Base-by-base conservation (phyloP, 2,888 invertebrate genomes). In the Xestia ashworthii region DNA sequence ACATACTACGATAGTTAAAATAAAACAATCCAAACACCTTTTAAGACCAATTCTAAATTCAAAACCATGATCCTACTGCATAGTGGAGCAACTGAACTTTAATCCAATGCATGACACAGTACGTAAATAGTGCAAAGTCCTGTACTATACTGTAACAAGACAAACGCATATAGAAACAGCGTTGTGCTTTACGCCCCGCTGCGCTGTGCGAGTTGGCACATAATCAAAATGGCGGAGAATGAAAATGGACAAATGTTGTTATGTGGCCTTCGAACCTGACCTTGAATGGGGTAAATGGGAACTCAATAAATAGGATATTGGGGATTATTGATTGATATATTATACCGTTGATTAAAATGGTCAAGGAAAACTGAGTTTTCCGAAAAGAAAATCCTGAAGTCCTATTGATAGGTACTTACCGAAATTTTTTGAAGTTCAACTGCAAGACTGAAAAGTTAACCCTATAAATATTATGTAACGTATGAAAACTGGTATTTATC, bases 201-300 rank as follows among this genome's bases (percentile, higher is more conserved):
- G 91, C 75, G 91, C 71, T 74, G 72, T 60, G 71, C 65, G 80
- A 55, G 87, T 88, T 87, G 82, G 83, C 84, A 83, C 76, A 79
- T 87, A 81, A 87, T 72, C 81, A 82, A 77, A 71, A 81, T 82
- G 78, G 82, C 88, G 87, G 82, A 89, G 88, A 90, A 93, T 76
- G 92, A 85, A 90, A 94, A 95, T 93, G 93, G 88, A 91, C 90
- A 90, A 94, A 92, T 89, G 92, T 89, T 94, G 91, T 94, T 92
- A 90, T 79, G 78, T 83, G 87, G 81, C 80, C 87, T 87, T 90
- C 87, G 83, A 77, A 22, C 46, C 12, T 77, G 78, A 81, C 89
- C 88, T 88, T 88, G 84, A 86, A 76, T 65, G 60, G 48, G 66
- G 67, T 80, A 65, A 72, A 79, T 73, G 70, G 71, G 66, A 81